Evolutionary conservation across 2,797 vertebrate species (phyloP), one percentile per base, ranked within the genome.

Genomic region (Psittacula echo): DNA sequence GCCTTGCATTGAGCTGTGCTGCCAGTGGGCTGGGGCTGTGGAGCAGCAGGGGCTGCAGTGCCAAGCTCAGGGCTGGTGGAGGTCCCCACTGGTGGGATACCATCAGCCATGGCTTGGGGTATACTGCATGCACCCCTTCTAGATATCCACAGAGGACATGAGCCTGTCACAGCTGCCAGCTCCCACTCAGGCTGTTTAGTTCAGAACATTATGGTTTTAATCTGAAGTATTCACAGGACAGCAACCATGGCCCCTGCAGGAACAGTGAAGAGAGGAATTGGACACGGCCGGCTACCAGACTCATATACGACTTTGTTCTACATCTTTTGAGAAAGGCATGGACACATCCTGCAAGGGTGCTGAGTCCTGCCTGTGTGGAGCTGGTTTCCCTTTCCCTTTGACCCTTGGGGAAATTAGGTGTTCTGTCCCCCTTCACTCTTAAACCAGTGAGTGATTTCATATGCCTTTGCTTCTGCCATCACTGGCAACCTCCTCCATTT

Each of bases 21-120:
- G 72, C 41, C 3, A 3, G 30, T 20, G 39, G 34, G 44, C 34
- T 44, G 32, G 18, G 29, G 20, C 22, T 61, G 51, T 44, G 44
- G 24, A 71, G 39, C 39, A 42, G 13, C 3, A 0, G 47, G n/a
- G 13, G 4, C 23, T 82, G 42, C 1, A 2, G 30, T 26, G 30
- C 17, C 1, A 5, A 61, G 7, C 5, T 82, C 0, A 0, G 20
- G 56, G 22, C 14, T 72, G 48, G 5, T 53, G 34, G 27, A 51
- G 16, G 13, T 39, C 15, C 16, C 41, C 0, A 2, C 0, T 0
- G 4, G 24, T 15, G 34, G 21, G 53, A 19, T 11, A 54, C 53
- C 13, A 11, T 44, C n/a, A 70, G 9, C 8, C 17, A 2, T 0
- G 4, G 4, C 4, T 13, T 72, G 8, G 4, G 9, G 5, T 41